Base-by-base conservation (phyloP, 2,888 invertebrate genomes). In the Diarsia brunnea region DNA sequence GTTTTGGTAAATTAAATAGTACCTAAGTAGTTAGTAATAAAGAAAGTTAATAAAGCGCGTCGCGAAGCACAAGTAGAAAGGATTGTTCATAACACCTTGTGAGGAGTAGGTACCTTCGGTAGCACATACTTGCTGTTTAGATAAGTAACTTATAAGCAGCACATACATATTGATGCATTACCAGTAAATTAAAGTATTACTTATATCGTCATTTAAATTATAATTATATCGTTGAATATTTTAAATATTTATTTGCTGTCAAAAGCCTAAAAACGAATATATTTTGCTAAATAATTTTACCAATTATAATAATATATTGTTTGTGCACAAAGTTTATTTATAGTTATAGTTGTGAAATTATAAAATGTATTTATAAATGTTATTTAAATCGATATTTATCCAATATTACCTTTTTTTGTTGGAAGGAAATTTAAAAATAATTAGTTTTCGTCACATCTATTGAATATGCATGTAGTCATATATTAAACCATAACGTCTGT, bases 31-130 rank as follows among this genome's bases (percentile, higher is more conserved):
- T 51, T 47, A 76, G 24, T 11, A 43, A 16, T 31, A 70, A 47
- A 27, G 4, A 51, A 70, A 71, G 67, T 31, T 14, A 14, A 12
- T 27, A 79, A 82, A 75, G 51, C 69, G 66, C 66, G 81, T 75
- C 71, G 83, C 83, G 12, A 79, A 83, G 79, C 79, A 82, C 81
- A 82, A 79, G 16, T 79, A 79, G 61, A 19, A 43, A 51, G 58
- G 60, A 77, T 55, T 61, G 61, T 51, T 21, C 12, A 24, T 55
- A 60, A 55, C 65, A 81, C 45, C 31, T 12, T 49, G 21, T 43
- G 27, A 65, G 14, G 49, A 43, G 19, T n/a, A n/a, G n/a, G n/a
- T 16, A 49, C 16, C 24, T 55, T 24, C 2, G 38, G 31, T 27
- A 65, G 19, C 11, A 19, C 60, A 51, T 49, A 68, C 47, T 68